Conservation (phyloP, 2,888 invertebrate genomes). For the Amphipoea oculea region DNA sequence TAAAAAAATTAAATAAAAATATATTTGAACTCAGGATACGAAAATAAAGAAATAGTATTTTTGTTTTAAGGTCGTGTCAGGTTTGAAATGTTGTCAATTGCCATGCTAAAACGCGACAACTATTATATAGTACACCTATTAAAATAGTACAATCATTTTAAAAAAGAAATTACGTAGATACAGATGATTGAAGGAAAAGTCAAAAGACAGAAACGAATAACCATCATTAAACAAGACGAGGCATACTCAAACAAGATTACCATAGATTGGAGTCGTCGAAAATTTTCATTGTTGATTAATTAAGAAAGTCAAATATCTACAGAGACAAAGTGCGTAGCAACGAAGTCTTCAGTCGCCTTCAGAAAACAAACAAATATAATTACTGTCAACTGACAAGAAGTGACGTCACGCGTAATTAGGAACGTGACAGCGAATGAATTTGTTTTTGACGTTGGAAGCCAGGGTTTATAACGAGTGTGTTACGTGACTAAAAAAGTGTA, state of each 20-base stretch:
- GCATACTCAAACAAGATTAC: constrained; percentile 50
- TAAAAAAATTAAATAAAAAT: no score
- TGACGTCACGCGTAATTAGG: constrained; percentile 50
- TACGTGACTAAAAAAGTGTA: no score
- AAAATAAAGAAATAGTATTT: no score
- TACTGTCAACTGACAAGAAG: constrained; percentile 44
- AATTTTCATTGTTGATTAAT: constrained; percentile 61
- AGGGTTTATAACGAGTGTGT: no score
- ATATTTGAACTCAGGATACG: no score
- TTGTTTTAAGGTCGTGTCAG: no score
- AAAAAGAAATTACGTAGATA: constrained; percentile 1
- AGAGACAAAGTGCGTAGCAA: constrained; percentile 56
- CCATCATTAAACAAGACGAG: constrained; percentile 31
- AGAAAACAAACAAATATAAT: constrained; percentile 61
- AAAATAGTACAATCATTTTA: neutral
- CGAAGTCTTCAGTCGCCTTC: constrained; percentile 60
- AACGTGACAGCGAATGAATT: constrained; percentile 42
- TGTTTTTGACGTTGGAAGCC: constrained; percentile 7
- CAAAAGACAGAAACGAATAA: constrained; percentile 22
- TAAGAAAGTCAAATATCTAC: constrained; percentile 64
- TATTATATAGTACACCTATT: no score
- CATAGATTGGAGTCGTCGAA: constrained; percentile 41
- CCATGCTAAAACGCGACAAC: neutral
- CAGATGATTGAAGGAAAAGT: constrained; percentile 9
- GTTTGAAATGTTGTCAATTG: no score